Percentiles rank a stretch among this genome's conserved stretches.
phyloP scores from a whole-genome alignment of 2,797 vertebrate species.

The Silurus lanzhouensis region DNA sequence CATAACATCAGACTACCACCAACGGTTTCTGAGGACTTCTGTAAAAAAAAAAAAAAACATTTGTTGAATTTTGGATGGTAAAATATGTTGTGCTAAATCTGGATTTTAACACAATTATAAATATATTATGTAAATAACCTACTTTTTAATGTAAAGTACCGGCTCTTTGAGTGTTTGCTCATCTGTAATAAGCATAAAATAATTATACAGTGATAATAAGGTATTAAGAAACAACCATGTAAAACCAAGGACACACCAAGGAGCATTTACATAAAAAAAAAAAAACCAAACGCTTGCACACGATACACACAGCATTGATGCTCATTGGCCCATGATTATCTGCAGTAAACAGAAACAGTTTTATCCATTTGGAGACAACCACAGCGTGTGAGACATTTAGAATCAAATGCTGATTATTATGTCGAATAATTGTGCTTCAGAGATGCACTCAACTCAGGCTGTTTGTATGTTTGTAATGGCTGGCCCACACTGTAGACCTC shows the following conservation, averaged over 20 bases:
- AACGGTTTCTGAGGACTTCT: constrained; percentile 39
- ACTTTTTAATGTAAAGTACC: neutral
- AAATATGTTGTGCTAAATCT: neutral
- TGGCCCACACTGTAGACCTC: constrained; percentile 26
- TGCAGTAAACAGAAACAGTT: neutral
- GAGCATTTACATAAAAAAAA: neutral
- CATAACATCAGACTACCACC: constrained; percentile 58
- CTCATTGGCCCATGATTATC: neutral
- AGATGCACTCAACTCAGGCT: constrained; percentile 13
- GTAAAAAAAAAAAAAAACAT: constrained; percentile 47
- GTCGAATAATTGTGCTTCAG: constrained; percentile 31
- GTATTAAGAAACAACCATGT: too few relatives aligned
- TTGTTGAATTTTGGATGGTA: constrained; percentile 5
- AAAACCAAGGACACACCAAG: neutral
- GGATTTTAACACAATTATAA: neutral
- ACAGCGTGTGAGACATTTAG: constrained; percentile 17
- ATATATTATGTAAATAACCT: too few relatives aligned
- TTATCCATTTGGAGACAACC: neutral
- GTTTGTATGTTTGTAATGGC: constrained; percentile 46
- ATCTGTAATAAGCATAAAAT: neutral
- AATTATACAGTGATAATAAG: neutral
- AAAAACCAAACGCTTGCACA: neutral
- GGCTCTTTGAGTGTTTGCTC: neutral
- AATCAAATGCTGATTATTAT: constrained; percentile 1
- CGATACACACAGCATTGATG: neutral